These are phyloP conservation scores for Muscidifurax raptorellus DNA, from an alignment of 1,140 invertebrate genomes.

Conservation along the genomic window DNA sequence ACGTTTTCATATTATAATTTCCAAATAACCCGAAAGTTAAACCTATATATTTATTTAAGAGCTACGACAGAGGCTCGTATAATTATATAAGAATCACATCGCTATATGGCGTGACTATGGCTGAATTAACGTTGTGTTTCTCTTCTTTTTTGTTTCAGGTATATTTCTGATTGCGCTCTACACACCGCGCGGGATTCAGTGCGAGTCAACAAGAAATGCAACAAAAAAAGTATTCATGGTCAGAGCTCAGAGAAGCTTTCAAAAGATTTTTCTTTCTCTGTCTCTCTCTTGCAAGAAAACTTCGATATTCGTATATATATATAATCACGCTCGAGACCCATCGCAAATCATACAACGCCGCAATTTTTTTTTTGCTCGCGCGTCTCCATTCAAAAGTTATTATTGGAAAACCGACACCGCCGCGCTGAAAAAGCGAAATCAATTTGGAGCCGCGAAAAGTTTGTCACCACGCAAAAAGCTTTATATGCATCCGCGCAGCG, in stretches of 20 bases:
- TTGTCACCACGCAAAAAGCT: neutral
- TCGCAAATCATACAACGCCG: neutral
- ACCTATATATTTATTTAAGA: neutral
- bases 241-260: neutral
- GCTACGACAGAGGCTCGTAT: neutral
- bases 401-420: neutral
- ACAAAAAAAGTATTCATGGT: neutral
- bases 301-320: neutral
- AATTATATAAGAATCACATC: conserved; percentile 2
- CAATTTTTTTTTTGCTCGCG: too few species aligned
- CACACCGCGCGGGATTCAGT: too few species aligned
- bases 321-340: neutral
- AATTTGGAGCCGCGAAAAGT: conserved; percentile 15
- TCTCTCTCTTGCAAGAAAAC: neutral
- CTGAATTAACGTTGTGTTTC: neutral
- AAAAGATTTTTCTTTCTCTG: neutral
- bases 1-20: too few species aligned
- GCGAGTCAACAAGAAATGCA: neutral
- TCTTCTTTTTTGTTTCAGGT: neutral
- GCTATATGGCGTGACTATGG: neutral
- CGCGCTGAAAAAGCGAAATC: neutral
- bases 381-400: neutral
- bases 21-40: too few species aligned
- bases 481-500: neutral
- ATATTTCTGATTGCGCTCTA: neutral